phyloP scores from a whole-genome alignment of 2,797 vertebrate genomes.

The Pseudochromis fuscus region DNA sequence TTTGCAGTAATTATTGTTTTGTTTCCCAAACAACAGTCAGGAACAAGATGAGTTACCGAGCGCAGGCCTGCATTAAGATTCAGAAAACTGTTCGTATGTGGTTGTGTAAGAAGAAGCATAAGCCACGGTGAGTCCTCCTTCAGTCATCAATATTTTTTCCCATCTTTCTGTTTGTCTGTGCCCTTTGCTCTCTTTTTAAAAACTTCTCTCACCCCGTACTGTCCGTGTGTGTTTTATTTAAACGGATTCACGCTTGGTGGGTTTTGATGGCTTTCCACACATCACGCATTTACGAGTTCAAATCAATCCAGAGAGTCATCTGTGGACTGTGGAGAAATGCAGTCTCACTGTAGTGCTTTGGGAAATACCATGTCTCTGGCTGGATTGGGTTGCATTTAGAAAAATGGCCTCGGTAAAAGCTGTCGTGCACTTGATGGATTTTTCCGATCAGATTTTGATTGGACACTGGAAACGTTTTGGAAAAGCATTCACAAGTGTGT shows the following conservation, averaged over 20 bases:
- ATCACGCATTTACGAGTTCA: slow-evolving; percentile 50
- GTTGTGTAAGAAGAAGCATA: slow-evolving; percentile 96
- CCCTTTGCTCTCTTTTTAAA: slow-evolving; percentile 21
- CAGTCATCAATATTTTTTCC: no score
- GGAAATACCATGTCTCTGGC: slow-evolving; percentile 16
- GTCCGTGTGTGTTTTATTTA: slow-evolving; percentile 36
- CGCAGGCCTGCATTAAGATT: slow-evolving; percentile 95
- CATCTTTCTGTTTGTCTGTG: slow-evolving; percentile 20
- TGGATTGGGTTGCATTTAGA: slow-evolving; percentile 26
- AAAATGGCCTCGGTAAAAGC: slow-evolving; percentile 35
- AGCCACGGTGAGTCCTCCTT: slow-evolving; percentile 90
- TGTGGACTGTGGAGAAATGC: slow-evolving; percentile 42
- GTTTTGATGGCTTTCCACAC: slow-evolving; percentile 59
- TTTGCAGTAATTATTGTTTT: neutral
- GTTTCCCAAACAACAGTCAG: slow-evolving; percentile 83
- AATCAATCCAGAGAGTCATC: slow-evolving; percentile 60
- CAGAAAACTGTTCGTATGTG: slow-evolving; percentile 99
- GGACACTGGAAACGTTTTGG: slow-evolving; percentile 30
- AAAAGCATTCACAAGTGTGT: neutral
- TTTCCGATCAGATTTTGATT: slow-evolving; percentile 37
- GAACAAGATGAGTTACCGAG: slow-evolving; percentile 97
- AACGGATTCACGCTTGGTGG: slow-evolving; percentile 48
- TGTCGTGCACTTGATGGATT: slow-evolving; percentile 46
- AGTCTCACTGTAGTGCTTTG: slow-evolving; percentile 51
- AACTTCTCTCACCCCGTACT: neutral